These are phyloP conservation scores for Melinaea menophilus DNA, from an alignment of 2,888 invertebrate genomes.

Conservation along the genomic window DNA sequence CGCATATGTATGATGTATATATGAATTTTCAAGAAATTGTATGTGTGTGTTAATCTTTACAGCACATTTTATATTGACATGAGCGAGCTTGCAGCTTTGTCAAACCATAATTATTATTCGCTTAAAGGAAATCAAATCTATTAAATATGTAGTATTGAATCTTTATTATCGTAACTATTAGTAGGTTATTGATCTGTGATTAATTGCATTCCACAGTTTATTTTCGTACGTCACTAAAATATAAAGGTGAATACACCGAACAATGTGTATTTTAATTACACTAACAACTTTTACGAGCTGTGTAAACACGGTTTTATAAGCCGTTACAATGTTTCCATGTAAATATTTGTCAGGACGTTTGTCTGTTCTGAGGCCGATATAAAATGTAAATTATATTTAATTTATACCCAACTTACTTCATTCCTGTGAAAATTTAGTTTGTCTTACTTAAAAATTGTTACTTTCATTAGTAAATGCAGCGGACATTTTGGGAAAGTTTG, in stretches of 20 bases:
- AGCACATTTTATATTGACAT: too few relatives aligned
- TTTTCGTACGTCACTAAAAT: conserved; percentile 12
- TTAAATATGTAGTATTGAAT: too few relatives aligned
- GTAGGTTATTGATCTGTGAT: conserved; percentile 5
- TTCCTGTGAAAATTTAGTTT: neutral
- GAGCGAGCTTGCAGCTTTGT: too few relatives aligned
- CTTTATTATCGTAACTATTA: too few relatives aligned
- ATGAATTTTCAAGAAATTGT: too few relatives aligned
- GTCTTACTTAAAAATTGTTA: too few relatives aligned
- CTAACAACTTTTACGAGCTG: conserved; percentile 30
- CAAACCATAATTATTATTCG: too few relatives aligned
- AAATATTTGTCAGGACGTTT: conserved; percentile 39
- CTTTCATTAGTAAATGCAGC: conserved; percentile 17
- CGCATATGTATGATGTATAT: too few relatives aligned
- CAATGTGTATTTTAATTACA: conserved; percentile 31
- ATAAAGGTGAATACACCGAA: conserved; percentile 24
- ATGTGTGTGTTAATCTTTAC: too few relatives aligned
- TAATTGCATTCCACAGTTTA: conserved; percentile 7
- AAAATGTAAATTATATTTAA: neutral
- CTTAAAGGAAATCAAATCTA: too few relatives aligned
- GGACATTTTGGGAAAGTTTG: too few relatives aligned
- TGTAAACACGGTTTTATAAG: conserved; percentile 29
- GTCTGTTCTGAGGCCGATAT: conserved; percentile 19
- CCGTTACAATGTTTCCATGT: conserved; percentile 33
- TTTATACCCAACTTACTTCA: neutral